A percentile compares a stretch with the other conserved stretches of the same genome.
Evolutionary conservation across 2,797 vertebrate genomes (phyloP).

Genomic region (Austrolebias charrua): DNA sequence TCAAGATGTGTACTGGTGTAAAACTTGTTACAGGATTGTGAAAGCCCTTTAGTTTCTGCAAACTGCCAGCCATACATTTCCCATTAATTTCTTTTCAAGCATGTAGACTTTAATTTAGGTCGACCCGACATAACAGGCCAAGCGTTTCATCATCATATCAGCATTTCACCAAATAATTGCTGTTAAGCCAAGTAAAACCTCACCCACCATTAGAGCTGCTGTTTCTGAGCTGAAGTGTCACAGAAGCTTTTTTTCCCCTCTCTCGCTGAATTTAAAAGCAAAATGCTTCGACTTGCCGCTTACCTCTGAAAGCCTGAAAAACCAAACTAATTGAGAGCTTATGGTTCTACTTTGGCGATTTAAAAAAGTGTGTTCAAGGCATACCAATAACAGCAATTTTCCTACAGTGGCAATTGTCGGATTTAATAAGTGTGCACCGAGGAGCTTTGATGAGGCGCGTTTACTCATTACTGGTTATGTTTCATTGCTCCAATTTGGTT

Average conservation of each 20-base stretch:
- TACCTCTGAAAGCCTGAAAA: slow-evolving; percentile 13
- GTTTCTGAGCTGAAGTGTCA: slow-evolving; percentile 47
- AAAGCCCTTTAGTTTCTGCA: slow-evolving; percentile 52
- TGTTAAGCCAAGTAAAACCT: slow-evolving; percentile 45
- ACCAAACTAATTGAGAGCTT: not conserved
- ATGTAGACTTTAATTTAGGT: slow-evolving; percentile 35
- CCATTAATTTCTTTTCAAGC: slow-evolving; percentile 27
- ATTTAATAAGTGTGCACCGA: not conserved
- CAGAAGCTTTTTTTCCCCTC: slow-evolving; percentile 16
- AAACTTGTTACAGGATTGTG: slow-evolving; percentile 35
- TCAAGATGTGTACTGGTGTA: slow-evolving; percentile 24
- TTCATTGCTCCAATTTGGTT: not conserved
- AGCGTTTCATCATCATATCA: slow-evolving; percentile 25
- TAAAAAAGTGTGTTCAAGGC: not conserved
- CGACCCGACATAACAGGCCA: slow-evolving; percentile 29
- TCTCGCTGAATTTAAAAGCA: slow-evolving; percentile 19
- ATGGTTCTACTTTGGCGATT: not conserved
- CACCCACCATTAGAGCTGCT: slow-evolving; percentile 13
- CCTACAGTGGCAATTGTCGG: not conserved
- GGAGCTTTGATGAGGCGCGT: not conserved
- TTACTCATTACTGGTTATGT: not conserved
- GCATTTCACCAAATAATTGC: slow-evolving; percentile 58
- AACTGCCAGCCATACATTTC: slow-evolving; percentile 39
- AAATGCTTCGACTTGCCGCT: slow-evolving; percentile 15
- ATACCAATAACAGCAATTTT: not conserved